Base-by-base conservation (phyloP, 1,140 invertebrate species). In the Conus ventricosus region DNA sequence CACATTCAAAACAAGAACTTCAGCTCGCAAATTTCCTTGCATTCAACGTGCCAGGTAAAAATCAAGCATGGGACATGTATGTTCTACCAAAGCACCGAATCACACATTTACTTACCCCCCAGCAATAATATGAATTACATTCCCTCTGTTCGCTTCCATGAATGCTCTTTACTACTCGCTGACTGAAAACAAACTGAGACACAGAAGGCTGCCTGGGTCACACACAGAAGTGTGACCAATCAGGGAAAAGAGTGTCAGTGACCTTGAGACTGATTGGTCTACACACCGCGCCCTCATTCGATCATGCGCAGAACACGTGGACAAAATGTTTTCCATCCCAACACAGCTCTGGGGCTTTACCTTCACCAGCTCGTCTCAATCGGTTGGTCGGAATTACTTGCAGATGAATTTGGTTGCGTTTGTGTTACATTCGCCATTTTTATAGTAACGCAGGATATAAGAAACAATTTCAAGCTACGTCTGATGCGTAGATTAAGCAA, bases 41-140 rank as follows among this genome's bases (percentile, higher is more conserved):
- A 39, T 39, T 39, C 39, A 39, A 39, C 39, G 39, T 39, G 39
- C 39, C 39, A 39, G 39, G 39, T 39, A 39, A 39, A 39, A 39
- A 39, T 39, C 39, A 39, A 39, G 39, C 39, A 39, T 39, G 39
- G 39, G 39, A 39, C 39, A 39, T 39, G 39, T 39, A 39, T 39
- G 39, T 39, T 39, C 39, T 39, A 39, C 39, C 39, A 39, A 39
- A 39, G 39, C 39, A 39, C 39, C 39, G 39, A 39, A 39, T 15
- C 57, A 60, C 57, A 71, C 20, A 55, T n/a, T 39, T 15, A 89
- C 88, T 89, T 84, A 91, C 90, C 90, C 90, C 89, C 90, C 90
- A 85, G 90, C 90, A 39, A 91, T 87, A 80, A 91, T 84, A 85
- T 91, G 90, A 81, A 91, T 87, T 78, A 89, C 90, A 91, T 91